phyloP scores from a whole-genome alignment of 2,113 vertebrate species.

The Neotragus pygmaeus region DNA sequence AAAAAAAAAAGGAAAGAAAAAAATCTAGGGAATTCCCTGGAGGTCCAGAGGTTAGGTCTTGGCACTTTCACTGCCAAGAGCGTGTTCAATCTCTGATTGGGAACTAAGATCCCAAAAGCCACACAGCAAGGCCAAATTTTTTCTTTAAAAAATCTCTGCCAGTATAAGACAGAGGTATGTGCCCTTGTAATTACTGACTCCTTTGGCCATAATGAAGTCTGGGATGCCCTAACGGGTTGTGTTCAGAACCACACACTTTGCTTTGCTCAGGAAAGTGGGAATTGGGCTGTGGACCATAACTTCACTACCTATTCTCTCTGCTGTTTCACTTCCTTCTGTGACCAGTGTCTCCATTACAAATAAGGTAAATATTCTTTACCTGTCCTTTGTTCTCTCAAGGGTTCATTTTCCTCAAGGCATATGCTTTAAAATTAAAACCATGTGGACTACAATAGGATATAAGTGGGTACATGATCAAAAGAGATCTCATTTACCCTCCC shows the following conservation, averaged over 20 bases:
- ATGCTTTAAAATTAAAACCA: background rate
- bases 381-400: background rate
- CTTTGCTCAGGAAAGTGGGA: background rate
- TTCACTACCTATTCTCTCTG: background rate
- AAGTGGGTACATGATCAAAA: background rate
- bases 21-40: background rate
- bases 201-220: background rate
- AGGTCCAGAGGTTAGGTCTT: background rate
- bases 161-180: background rate
- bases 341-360: background rate
- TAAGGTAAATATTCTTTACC: background rate
- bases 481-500: background rate
- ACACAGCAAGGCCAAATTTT: background rate
- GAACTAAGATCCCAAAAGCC: background rate
- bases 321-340: background rate
- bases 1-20: background rate
- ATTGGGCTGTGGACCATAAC: background rate
- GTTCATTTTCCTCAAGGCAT: background rate
- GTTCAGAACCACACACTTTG: background rate
- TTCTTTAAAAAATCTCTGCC: background rate
- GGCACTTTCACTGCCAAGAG: background rate
- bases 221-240: background rate
- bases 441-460: background rate
- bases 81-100: background rate
- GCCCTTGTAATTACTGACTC: background rate